phyloP scores from a whole-genome alignment of 2,797 vertebrate genomes.

The Argya squamiceps region DNA sequence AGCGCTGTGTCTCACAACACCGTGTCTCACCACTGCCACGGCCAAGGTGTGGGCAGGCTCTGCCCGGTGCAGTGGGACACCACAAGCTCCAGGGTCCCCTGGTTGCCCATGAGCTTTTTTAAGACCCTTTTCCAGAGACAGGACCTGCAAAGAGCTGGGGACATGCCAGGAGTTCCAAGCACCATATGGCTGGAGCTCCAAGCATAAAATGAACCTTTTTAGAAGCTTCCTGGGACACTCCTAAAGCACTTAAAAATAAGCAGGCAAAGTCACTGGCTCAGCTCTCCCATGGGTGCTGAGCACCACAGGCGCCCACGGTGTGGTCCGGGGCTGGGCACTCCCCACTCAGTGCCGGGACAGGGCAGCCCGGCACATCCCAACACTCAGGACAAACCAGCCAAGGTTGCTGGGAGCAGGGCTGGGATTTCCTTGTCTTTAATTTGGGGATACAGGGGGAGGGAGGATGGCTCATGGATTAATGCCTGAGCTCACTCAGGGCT shows the following conservation, averaged over 20 bases:
- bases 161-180: neutral
- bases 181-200: neutral
- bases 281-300: neutral
- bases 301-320: rapidly evolving
- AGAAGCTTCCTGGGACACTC: neutral
- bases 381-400: neutral
- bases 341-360: neutral
- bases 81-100: neutral
- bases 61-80: rapidly evolving
- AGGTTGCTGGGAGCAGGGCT: neutral
- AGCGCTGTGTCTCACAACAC: neutral
- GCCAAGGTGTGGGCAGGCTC: neutral
- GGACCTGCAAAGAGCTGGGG: neutral
- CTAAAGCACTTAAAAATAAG: neutral
- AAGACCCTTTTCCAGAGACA: neutral
- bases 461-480: neutral
- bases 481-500: neutral
- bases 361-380: neutral
- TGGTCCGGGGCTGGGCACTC: neutral
- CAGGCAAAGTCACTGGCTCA: neutral
- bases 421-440: neutral
- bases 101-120: neutral
- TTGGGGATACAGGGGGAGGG: neutral
- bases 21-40: neutral
- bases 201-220: neutral